Evolutionary conservation across 2,113 vertebrate species (phyloP), one percentile per base, ranked within the genome.

Genomic region (Rhynchomys soricoides): DNA sequence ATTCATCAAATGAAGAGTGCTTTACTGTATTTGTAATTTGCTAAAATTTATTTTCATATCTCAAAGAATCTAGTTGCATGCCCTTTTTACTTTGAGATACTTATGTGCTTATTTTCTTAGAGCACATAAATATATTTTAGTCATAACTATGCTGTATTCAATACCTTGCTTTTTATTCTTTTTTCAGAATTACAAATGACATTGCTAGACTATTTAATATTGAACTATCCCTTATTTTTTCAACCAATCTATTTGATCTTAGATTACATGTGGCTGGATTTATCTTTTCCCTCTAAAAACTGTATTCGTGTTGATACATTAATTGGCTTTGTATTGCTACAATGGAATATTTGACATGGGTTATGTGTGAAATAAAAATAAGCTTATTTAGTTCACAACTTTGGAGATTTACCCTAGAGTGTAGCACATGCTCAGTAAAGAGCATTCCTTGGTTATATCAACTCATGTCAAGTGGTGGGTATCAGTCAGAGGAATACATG

Each of bases 161-260:
- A 59, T 43, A 7, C 17, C 7, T 93, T 78, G 45, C 21, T 45
- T 79, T 34, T 15, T 13, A 52, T 78, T 78, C 17, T 21, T 82
- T 93, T 82, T 62, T 77, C 50, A 89, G 74, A 94, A 94, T 87
- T 94, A 75, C 50, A 55, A 86, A 78, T 90, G 89, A 1, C 11
- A 82, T 81, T 75, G 22, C 45, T 90, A 79, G 48, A 40, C 45
- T 94, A 92, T 81, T 94, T 90, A 26, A 31, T 81, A 71, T 79
- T 85, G 55, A 87, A 78, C 43, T 78, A 13, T 50, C 4, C 19
- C 89, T 97, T 75, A 66, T 82, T 90, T 83, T 24, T 66, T 79
- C 16, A 40, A 79, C 74, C 92, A 95, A 66, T 95, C 1, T 86
- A 57, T 64, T 85, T 87, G 29, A 92, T 64, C 73, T 8, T 59